Evolutionary conservation across 1,140 invertebrate species (phyloP).

Genomic region (Ips typographus): DNA sequence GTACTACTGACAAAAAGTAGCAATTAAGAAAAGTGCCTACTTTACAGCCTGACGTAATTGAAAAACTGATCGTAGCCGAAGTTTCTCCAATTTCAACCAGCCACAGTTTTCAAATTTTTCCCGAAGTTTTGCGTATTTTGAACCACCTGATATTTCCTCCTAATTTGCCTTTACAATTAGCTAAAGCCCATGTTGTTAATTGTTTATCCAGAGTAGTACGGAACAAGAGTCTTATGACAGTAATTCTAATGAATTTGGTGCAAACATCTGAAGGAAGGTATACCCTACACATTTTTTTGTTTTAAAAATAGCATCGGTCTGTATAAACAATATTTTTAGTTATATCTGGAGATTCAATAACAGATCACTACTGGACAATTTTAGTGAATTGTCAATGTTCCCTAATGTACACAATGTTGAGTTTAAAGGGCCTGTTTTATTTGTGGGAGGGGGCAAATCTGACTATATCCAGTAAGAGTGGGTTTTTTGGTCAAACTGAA

Average conservation of each 20-base stretch:
- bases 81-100: slow-evolving; percentile 73
- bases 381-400: slow-evolving; percentile 65
- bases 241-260: slow-evolving; percentile 56
- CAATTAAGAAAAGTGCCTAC: not conserved
- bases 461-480: slow-evolving; percentile 71
- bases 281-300: not conserved
- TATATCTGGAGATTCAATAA: slow-evolving; percentile 53
- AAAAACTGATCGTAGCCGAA: slow-evolving; percentile 81
- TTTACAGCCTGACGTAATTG: slow-evolving; percentile 72
- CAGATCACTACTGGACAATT: slow-evolving; percentile 40
- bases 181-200: slow-evolving; percentile 60
- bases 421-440: slow-evolving; percentile 73
- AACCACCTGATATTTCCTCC: slow-evolving; percentile 58
- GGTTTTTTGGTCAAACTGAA: not conserved
- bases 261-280: slow-evolving; percentile 43
- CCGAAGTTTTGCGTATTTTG: slow-evolving; percentile 68
- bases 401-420: slow-evolving; percentile 55
- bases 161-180: slow-evolving; percentile 64
- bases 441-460: slow-evolving; percentile 81
- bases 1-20: not conserved
- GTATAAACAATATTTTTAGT: slow-evolving; percentile 32
- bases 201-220: slow-evolving; percentile 54
- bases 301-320: not conserved
- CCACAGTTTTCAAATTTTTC: slow-evolving; percentile 62
- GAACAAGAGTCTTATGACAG: slow-evolving; percentile 55